A percentile compares a stretch with the other conserved stretches of the same genome.
Evolutionary conservation across 2,113 vertebrate genomes (phyloP).

Genomic region (Marmota monax): DNA sequence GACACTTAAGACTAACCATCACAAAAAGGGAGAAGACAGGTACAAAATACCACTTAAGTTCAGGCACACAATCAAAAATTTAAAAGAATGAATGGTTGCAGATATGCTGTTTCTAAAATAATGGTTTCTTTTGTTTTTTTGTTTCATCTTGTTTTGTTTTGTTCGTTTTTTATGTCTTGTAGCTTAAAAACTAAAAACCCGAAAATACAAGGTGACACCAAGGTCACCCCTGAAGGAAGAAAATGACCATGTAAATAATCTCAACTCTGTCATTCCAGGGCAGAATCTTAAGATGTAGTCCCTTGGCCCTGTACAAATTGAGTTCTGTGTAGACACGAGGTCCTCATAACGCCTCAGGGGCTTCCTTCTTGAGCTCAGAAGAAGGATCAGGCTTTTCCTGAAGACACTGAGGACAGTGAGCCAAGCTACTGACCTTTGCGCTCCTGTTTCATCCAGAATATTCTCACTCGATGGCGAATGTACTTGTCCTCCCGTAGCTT

Average conservation of each 20-base stretch:
- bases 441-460: constrained; percentile 94
- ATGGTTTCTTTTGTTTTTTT: not conserved
- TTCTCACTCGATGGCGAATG: constrained; percentile 87
- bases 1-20: not conserved
- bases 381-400: not conserved
- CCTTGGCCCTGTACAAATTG: not conserved
- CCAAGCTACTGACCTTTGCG: constrained; percentile 87
- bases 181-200: not conserved
- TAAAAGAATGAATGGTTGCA: not conserved
- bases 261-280: not conserved
- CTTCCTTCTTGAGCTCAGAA: not conserved
- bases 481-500: constrained; percentile 90
- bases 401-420: not conserved
- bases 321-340: not conserved
- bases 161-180: not conserved
- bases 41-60: not conserved
- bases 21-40: not conserved
- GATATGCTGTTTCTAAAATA: not conserved
- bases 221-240: not conserved
- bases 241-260: not conserved
- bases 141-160: too few relatives aligned
- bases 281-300: not conserved
- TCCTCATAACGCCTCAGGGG: not conserved
- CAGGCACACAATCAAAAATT: not conserved
- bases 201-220: not conserved